These are phyloP conservation scores for Plumapathes pennacea DNA, from an alignment of 92 coral and sea anemone genomes.

Conservation along the genomic window DNA sequence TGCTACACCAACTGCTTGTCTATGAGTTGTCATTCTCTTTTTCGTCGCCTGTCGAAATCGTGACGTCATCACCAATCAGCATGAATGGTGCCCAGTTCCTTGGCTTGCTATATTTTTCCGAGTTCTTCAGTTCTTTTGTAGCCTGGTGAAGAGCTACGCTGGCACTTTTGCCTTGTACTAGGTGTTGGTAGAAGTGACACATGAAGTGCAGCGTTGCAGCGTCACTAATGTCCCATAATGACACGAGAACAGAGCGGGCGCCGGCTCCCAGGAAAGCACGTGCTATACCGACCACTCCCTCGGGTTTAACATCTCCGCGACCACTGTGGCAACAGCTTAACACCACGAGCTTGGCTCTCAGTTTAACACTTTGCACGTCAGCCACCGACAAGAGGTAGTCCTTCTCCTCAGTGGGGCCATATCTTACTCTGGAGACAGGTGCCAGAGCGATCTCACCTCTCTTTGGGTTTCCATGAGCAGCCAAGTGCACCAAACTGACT, in stretches of 20 bases:
- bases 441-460: conserved; percentile 16
- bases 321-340: conserved; percentile 25
- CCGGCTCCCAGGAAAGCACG: conserved; percentile 13
- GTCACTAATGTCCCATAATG: not conserved
- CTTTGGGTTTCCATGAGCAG: conserved; percentile 21
- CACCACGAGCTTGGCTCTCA: conserved; percentile 18
- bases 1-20: too few species aligned
- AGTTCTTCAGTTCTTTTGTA: conserved; percentile 5
- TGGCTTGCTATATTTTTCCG: not conserved
- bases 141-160: conserved; percentile 9
- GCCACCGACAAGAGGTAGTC: conserved; percentile 11
- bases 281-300: conserved; percentile 14
- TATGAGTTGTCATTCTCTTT: too few species aligned
- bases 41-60: too few species aligned
- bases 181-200: conserved; percentile 7
- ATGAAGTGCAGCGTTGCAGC: conserved; percentile 3
- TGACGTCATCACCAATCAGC: conserved; percentile 14
- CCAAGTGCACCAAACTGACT: conserved; percentile 16
- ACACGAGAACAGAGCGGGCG: conserved; percentile 10
- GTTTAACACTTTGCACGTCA: not conserved
- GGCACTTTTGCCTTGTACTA: conserved; percentile 8
- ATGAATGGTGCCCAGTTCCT: conserved; percentile 22
- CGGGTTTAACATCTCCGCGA: not conserved
- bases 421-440: not conserved
- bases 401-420: not conserved